A percentile compares a stretch with the other conserved stretches of the same genome.
Evolutionary conservation across 2,888 invertebrate genomes (phyloP).

Genomic region (Onchidella celtica): DNA sequence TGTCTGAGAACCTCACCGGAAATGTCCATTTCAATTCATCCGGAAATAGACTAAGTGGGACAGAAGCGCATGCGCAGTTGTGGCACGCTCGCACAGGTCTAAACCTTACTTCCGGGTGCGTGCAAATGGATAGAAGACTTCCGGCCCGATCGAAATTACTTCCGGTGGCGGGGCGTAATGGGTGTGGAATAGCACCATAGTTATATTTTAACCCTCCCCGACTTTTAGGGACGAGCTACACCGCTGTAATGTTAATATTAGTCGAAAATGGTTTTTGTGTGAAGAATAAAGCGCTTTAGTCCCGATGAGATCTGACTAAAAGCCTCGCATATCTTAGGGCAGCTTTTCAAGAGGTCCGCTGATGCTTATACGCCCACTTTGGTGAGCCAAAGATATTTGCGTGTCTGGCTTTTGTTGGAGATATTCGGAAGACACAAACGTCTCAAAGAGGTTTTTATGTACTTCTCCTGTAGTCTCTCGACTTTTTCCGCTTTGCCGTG

Average conservation of each 20-base stretch:
- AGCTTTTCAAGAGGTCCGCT: conserved; percentile 1
- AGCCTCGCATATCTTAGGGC: background rate
- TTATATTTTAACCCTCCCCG: conserved; percentile 42
- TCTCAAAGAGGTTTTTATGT: conserved; percentile 12
- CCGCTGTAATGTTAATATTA: conserved; percentile 44
- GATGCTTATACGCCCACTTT: conserved; percentile 7
- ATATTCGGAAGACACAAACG: background rate
- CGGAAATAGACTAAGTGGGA: conserved; percentile 54
- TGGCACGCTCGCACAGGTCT: conserved; percentile 46
- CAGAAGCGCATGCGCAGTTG: conserved; percentile 47
- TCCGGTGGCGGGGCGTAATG: conserved; percentile 42
- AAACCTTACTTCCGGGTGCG: conserved; percentile 49
- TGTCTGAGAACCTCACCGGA: conserved; percentile 47
- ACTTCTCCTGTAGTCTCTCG: no score
- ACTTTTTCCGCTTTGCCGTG: conserved; percentile 20
- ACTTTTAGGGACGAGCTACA: background rate
- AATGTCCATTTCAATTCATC: conserved; percentile 52
- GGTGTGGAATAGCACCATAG: conserved; percentile 49
- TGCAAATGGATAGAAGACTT: conserved; percentile 53
- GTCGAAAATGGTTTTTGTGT: conserved; percentile 39
- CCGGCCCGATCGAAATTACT: conserved; percentile 52
- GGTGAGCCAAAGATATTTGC: background rate
- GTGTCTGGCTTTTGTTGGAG: conserved; percentile 10
- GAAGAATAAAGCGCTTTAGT: conserved; percentile 12
- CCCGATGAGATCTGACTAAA: background rate